Evolutionary conservation across 2,888 invertebrate species (phyloP).

Genomic region (Globia sparganii): DNA sequence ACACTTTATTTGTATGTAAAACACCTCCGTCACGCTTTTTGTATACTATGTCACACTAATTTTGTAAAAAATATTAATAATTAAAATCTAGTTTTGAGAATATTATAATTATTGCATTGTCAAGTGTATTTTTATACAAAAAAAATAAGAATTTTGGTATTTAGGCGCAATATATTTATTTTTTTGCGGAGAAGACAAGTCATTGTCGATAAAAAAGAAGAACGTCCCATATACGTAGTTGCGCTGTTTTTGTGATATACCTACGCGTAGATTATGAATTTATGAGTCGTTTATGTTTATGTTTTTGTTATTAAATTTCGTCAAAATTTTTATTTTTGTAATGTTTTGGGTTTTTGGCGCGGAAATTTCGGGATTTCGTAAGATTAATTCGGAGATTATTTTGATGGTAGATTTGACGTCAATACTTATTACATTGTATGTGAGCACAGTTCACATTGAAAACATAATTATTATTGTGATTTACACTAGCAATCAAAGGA

Average conservation of each 20-base stretch:
- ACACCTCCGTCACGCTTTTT: too few relatives aligned
- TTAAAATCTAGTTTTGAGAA: too few relatives aligned
- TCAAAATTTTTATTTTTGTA: slow-evolving; percentile 47
- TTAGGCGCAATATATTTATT: too few relatives aligned
- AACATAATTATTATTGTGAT: neutral
- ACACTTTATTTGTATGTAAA: too few relatives aligned
- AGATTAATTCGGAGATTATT: slow-evolving; percentile 17
- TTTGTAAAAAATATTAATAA: too few relatives aligned
- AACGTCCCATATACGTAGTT: too few relatives aligned
- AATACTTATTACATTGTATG: neutral
- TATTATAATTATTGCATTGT: too few relatives aligned
- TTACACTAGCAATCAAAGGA: neutral
- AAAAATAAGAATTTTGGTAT: too few relatives aligned
- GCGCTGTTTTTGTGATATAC: slow-evolving; percentile 5
- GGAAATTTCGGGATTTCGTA: slow-evolving; percentile 1
- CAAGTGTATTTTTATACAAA: too few relatives aligned
- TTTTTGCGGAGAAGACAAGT: too few relatives aligned
- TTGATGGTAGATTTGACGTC: neutral
- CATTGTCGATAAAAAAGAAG: too few relatives aligned
- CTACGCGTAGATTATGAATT: slow-evolving; percentile 11
- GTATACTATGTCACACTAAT: too few relatives aligned
- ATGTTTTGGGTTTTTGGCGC: slow-evolving; percentile 22
- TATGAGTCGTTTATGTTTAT: slow-evolving; percentile 33
- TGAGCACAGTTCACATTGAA: neutral
- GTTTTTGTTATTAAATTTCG: slow-evolving; percentile 35